These are phyloP conservation scores for Zeugodacus cucurbitae DNA, from an alignment of 1,140 invertebrate species.

Conservation along the genomic window DNA sequence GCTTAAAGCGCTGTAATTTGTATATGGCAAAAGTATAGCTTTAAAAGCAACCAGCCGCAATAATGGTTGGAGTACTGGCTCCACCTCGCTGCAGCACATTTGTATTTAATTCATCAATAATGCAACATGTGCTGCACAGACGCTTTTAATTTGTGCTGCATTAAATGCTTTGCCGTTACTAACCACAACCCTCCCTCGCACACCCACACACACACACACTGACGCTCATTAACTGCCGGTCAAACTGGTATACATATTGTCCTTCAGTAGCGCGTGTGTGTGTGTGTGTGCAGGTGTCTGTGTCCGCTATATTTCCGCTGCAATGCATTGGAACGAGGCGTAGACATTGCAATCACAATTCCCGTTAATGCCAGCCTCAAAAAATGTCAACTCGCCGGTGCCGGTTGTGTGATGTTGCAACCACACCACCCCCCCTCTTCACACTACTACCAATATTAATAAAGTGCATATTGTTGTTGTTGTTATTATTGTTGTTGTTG, in stretches of 20 bases:
- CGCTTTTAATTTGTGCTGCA: constrained; percentile 10
- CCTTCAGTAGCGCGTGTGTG: neutral
- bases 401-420: neutral
- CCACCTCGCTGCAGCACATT: neutral
- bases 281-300: neutral
- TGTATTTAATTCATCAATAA: constrained; percentile 30
- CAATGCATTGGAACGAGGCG: constrained; percentile 17
- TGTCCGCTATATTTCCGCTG: neutral
- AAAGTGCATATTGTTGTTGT: too few relatives aligned
- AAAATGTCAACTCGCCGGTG: constrained; percentile 5
- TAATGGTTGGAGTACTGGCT: neutral
- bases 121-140: neutral
- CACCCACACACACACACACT: neutral
- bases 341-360: constrained; percentile 5
- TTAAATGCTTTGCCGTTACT: constrained; percentile 18
- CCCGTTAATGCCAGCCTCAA: neutral
- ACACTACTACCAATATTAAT: neutral
- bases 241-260: neutral
- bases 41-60: neutral
- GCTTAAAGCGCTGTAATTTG: neutral
- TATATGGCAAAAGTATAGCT: neutral
- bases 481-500: too few relatives aligned
- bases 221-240: neutral
- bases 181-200: neutral
- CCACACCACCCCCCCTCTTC: neutral